phyloP scores from a whole-genome alignment of 2,113 vertebrate species.

The Cyphomyrus discorhynchus region DNA sequence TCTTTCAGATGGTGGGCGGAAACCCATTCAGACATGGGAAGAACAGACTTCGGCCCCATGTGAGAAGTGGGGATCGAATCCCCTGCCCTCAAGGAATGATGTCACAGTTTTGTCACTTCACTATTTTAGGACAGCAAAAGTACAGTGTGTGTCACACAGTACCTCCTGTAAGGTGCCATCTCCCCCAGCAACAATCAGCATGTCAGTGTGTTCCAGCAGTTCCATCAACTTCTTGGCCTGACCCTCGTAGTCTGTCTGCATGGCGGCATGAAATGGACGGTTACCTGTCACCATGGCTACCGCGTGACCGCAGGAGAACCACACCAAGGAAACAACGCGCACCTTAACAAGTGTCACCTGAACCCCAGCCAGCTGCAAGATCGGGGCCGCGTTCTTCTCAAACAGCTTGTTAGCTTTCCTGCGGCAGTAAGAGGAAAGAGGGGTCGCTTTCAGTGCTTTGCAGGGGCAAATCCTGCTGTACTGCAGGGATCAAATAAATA shows the following conservation, averaged over 20 bases:
- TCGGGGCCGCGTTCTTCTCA: conserved; percentile 94
- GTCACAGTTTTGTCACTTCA: background rate
- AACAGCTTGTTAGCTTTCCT: conserved; percentile 91
- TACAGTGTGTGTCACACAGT: background rate
- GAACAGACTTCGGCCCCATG: background rate
- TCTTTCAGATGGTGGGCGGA: background rate
- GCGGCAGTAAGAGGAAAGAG: background rate
- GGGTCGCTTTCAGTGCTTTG: background rate
- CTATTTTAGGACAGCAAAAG: background rate
- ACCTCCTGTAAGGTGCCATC: conserved; percentile 94
- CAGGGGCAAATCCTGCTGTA: background rate
- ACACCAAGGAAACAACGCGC: conserved; percentile 25
- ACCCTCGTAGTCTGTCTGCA: conserved; percentile 93
- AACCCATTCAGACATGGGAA: background rate
- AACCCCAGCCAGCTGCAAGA: conserved; percentile 89
- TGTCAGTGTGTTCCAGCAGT: conserved; percentile 82
- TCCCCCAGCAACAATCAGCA: conserved; percentile 91
- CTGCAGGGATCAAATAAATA: background rate
- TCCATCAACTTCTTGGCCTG: conserved; percentile 95
- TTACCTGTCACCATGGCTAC: background rate
- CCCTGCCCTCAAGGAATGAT: background rate
- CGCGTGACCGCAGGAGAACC: background rate
- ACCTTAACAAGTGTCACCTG: conserved; percentile 90
- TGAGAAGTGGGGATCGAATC: background rate
- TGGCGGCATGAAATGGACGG: background rate